A percentile compares a stretch with the other conserved stretches of the same genome.
phyloP scores from a whole-genome alignment of 1,140 invertebrate genomes.

The Nylanderia fulva region DNA sequence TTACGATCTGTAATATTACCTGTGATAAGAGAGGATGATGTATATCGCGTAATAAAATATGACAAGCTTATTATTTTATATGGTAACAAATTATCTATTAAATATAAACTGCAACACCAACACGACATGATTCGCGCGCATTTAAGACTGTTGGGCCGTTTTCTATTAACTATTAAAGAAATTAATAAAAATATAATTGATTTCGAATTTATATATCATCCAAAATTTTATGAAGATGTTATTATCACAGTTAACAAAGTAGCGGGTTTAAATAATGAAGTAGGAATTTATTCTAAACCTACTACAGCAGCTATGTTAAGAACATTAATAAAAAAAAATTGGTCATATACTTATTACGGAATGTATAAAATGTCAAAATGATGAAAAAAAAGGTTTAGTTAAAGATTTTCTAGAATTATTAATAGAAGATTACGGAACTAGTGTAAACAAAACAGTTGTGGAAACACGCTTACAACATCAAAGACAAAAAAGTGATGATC shows the following conservation, averaged over 20 bases:
- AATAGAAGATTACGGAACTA: conserved; percentile 4
- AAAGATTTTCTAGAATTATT: conserved; percentile 30
- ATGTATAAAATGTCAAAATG: background rate
- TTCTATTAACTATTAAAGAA: conserved; percentile 2
- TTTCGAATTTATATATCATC: conserved; percentile 15
- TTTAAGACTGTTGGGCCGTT: conserved; percentile 2
- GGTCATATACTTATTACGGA: conserved; percentile 19
- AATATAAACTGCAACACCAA: conserved; percentile 16
- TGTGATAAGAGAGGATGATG: background rate
- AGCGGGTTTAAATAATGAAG: conserved; percentile 1
- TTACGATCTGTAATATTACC: conserved; percentile 7
- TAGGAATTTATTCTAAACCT: background rate
- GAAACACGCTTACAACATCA: conserved; percentile 9
- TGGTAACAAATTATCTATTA: conserved; percentile 6
- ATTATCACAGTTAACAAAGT: conserved; percentile 3
- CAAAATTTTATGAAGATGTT: conserved; percentile 20
- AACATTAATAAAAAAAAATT: conserved; percentile 29
- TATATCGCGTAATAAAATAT: background rate
- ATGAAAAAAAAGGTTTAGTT: conserved; percentile 8
- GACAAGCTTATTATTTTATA: conserved; percentile 23
- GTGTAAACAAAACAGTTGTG: conserved; percentile 24
- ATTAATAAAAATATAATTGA: conserved; percentile 3
- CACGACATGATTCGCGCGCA: background rate
- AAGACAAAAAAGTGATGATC: conserved; percentile 20
- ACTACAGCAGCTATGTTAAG: conserved; percentile 1